Evolutionary conservation across 2,888 invertebrate genomes (phyloP), one percentile per base, ranked within the genome.

Genomic region (Himalopsyche tibetana): DNA sequence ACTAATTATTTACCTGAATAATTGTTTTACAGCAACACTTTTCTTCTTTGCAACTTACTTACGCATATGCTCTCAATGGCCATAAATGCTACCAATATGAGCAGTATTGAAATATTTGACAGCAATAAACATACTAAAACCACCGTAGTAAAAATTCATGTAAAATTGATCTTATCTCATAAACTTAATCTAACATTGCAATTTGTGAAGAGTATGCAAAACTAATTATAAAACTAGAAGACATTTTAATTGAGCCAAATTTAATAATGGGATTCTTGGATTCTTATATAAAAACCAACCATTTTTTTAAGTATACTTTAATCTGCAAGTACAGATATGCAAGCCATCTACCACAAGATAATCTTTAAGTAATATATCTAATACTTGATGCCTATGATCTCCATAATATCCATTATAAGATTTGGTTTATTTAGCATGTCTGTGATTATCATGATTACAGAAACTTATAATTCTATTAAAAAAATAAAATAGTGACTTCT

Each of bases 101-200:
- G 9, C 9, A 63, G 19, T 19, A 63, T 19, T 19, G 8, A 63
- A 63, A 19, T 9, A 8, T 63, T 63, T 63, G n/a, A 63, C 19
- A 63, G 19, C 63, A 63, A 28, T 11, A 63, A 63, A 63, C 19
- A 19, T 63, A 63, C 63, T 63, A 63, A 63, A 63, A 19, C 63
- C n/a, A 63, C 28, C 28, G 28, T 63, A 63, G 19, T 63, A 63
- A 6, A 28, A 63, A 19, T 19, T n/a, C 63, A 63, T 28, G 11
- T 45, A 40, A 40, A 40, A 2, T 40, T 40, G 4, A n/a, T 56
- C 17, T 17, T 56, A 56, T 8, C 45, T 45, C 9, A 9, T 9
- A 45, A 45, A 45, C 11, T 45, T 45, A 45, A 45, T 45, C 45
- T 45, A 51, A 51, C 15, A 15, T 51, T 51, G 12, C 12, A 15